Percentiles rank a stretch among this genome's conserved stretches.
Conservation (phyloP, 2,797 vertebrate genomes). For the Chaetodon trifasciatus region DNA sequence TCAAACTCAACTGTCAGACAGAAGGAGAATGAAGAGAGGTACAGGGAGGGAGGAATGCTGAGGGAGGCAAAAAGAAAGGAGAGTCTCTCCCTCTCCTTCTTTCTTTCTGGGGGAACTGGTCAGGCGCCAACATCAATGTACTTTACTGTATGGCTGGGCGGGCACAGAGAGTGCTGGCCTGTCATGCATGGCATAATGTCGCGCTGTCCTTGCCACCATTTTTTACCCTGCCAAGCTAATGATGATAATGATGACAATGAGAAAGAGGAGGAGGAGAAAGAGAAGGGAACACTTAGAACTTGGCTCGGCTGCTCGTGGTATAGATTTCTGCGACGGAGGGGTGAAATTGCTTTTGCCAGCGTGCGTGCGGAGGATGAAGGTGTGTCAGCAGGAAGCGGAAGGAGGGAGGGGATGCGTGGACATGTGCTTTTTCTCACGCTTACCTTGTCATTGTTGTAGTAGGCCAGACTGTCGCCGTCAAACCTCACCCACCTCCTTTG, state of each 20-base stretch:
- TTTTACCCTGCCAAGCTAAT: constrained; percentile 69
- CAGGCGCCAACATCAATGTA: constrained; percentile 73
- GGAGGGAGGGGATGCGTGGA: not conserved
- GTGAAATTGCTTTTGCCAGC: not conserved
- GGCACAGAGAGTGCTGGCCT: constrained; percentile 62
- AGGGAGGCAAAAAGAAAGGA: constrained; percentile 59
- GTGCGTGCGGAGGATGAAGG: not conserved
- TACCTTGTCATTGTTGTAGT: constrained; percentile 97
- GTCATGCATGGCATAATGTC: constrained; percentile 68
- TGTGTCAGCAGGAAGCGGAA: not conserved
- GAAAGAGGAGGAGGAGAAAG: constrained; percentile 26
- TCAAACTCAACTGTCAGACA: constrained; percentile 66
- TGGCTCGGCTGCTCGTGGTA: constrained; percentile 29
- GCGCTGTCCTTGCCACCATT: constrained; percentile 73
- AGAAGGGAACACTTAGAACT: constrained; percentile 42
- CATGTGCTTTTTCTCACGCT: constrained; percentile 33
- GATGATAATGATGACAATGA: constrained; percentile 60
- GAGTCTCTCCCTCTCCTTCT: constrained; percentile 26
- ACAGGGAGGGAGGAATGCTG: constrained; percentile 60
- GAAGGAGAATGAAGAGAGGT: constrained; percentile 52
- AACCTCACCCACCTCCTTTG: constrained; percentile 96
- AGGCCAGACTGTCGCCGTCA: constrained; percentile 92
- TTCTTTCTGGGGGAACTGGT: constrained; percentile 57
- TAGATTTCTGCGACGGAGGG: constrained; percentile 20
- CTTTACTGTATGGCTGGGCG: constrained; percentile 66